Base-by-base conservation (phyloP, 2,888 invertebrate species). In the Drosophila subquinaria region DNA sequence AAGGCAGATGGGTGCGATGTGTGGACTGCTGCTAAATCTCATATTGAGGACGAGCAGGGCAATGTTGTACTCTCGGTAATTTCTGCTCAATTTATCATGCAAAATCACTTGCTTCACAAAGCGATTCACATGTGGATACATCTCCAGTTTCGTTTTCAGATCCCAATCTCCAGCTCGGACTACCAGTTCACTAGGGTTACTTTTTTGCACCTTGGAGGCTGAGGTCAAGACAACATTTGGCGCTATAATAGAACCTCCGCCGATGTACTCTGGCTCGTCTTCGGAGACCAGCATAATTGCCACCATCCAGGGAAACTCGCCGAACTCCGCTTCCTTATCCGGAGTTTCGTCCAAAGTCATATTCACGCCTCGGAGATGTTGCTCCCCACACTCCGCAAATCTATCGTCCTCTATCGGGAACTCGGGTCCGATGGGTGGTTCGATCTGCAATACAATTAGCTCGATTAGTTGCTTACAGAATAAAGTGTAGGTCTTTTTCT, bases 141-240 rank as follows among this genome's bases (percentile, higher is more conserved):
- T 3, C 13, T 74, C 74, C 8, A 8, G 27, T 0, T 8, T 3
- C 0, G 59, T 4, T 5, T 27, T 30, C 6, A 48, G n/a, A 40
- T 82, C 60, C 68, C 76, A 81, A 8, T 74, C 79, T 3, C 82
- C 81, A 8, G 76, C 79, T 27, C 73, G 45, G 8, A 76, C 59
- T 13, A 45, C 1, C 3, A 73, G 15, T 0, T 61, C 4, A 1
- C 23, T 9, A 1, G 8, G 4, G 0, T 0, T 0, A 0, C 1
- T 0, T 2, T 11, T 4, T 0, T 5, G 0, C 1, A 69, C 23
- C 6, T 11, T 50, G 10, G 48, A 59, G 1, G 69, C 69, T 0
- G 50, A 33, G 1, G 73, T 75, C 1, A 80, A 5, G 0, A 79
- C 66, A n/a, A 76, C 33, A 2, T 66, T 55, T 0, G 66, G 40